These are phyloP conservation scores for Eurystomus glaucurus DNA, from an alignment of 2,797 vertebrate species.

Conservation along the genomic window DNA sequence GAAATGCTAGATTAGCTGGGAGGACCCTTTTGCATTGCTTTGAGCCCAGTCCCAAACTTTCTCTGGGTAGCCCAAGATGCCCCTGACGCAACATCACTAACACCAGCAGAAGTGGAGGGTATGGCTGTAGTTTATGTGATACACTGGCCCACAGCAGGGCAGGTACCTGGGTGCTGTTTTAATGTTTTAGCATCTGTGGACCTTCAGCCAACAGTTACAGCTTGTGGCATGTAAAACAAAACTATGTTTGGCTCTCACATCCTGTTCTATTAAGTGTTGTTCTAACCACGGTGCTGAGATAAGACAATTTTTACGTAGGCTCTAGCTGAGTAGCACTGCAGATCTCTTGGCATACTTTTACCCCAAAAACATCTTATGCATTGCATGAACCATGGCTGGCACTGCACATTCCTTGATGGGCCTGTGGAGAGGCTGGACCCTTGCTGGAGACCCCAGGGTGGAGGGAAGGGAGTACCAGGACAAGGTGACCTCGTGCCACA, in stretches of 20 bases:
- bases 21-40: not conserved
- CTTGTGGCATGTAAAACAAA: not conserved
- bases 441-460: not conserved
- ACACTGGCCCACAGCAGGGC: not conserved
- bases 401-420: not conserved
- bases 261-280: not conserved
- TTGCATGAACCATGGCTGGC: rapidly evolving
- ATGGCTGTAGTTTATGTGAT: not conserved
- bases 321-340: not conserved
- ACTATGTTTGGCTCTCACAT: not conserved
- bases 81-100: not conserved
- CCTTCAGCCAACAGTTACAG: not conserved
- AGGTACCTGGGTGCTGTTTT: not conserved
- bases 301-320: not conserved
- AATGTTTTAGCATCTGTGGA: not conserved
- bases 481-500: not conserved
- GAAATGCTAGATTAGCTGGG: not conserved
- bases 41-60: not conserved
- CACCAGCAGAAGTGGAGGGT: not conserved
- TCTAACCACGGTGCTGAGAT: not conserved
- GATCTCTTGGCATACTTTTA: rapidly evolving
- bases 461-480: not conserved
- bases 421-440: not conserved
- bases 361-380: not conserved
- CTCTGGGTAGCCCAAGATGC: not conserved